Evolutionary conservation across 2,113 vertebrate genomes (phyloP), one percentile per base, ranked within the genome.

Genomic region (Aplodontia rufa): DNA sequence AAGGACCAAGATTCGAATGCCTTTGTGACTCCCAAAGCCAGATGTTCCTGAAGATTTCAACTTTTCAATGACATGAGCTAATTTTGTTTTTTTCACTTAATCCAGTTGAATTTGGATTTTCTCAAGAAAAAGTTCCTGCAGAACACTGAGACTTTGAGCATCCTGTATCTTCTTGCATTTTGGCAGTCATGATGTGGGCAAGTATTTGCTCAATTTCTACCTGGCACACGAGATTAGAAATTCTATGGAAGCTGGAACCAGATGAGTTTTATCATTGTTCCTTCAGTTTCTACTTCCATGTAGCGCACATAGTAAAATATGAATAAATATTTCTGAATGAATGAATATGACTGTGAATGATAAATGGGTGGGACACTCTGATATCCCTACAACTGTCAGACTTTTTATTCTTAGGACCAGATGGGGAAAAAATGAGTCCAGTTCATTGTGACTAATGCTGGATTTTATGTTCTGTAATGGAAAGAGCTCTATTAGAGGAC

Each of bases 321-420:
- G 35, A 80, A 13, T 30, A n/a, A 22, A 62, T 49, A 42, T 69
- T 90, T 96, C 85, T 84, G 32, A 95, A 40, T 81, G 35, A 90
- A 82, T 32, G 8, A 2, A 45, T 45, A 37, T 1, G 26, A 26
- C n/a, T n/a, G 28, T 58, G 55, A 24, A 58, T 60, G 22, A 40
- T 40, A 8, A 74, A 22, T 37, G 83, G 35, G 76, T 16, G 45
- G 45, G 35, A 62, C 12, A 91, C 66, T 80, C 55, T 69, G 35
- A 78, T 51, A 88, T 62, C 32, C 47, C 26, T 60, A 55, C 35
- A n/a, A 19, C 32, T 45, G 0, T 53, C 42, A 45, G 30, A n/a
- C 9, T 22, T 72, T 79, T 53, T 79, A 42, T 81, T 96, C 20
- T 32, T 81, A 58, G 66, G 5, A 11, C 28, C 40, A 69, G n/a